Evolutionary conservation across 2,888 invertebrate genomes (phyloP).

Genomic region (Ichneumoninae sp.): DNA sequence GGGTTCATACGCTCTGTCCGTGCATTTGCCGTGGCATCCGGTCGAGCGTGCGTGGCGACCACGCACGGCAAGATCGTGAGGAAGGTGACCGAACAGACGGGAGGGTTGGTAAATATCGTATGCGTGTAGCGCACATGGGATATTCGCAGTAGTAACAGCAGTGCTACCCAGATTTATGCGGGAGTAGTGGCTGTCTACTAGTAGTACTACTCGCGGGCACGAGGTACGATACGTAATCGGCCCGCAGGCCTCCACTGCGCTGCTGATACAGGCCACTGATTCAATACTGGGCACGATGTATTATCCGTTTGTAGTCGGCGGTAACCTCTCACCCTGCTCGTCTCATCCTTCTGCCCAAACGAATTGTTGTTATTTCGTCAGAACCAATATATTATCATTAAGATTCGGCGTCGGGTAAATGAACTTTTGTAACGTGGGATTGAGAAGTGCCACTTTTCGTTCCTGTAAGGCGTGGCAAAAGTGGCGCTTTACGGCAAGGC

Average conservation of each 20-base stretch:
- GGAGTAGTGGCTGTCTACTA: not conserved
- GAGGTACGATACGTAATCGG: slow-evolving; percentile 30
- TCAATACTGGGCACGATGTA: slow-evolving; percentile 11
- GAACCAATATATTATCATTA: no score
- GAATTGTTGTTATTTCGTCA: not conserved
- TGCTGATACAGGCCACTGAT: slow-evolving; percentile 24
- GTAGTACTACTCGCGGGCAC: slow-evolving; percentile 14
- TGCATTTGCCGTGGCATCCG: slow-evolving; percentile 36
- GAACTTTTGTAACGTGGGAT: no score
- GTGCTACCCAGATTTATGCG: not conserved
- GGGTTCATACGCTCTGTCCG: slow-evolving; percentile 35
- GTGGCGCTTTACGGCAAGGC: no score
- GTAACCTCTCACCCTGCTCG: slow-evolving; percentile 19
- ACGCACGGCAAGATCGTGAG: slow-evolving; percentile 46
- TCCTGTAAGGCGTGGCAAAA: no score
- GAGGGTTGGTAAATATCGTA: slow-evolving; percentile 55
- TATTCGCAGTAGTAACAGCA: slow-evolving; percentile 37
- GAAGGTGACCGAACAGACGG: slow-evolving; percentile 31
- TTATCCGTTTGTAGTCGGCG: slow-evolving; percentile 1
- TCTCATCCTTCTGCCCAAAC: not conserved
- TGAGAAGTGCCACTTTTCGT: no score
- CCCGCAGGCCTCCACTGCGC: slow-evolving; percentile 7
- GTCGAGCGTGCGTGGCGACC: slow-evolving; percentile 35
- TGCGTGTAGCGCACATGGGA: slow-evolving; percentile 34
- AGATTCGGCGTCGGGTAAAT: no score